phyloP scores from a whole-genome alignment of 1,140 invertebrate genomes.

The Plutomurus gul region DNA sequence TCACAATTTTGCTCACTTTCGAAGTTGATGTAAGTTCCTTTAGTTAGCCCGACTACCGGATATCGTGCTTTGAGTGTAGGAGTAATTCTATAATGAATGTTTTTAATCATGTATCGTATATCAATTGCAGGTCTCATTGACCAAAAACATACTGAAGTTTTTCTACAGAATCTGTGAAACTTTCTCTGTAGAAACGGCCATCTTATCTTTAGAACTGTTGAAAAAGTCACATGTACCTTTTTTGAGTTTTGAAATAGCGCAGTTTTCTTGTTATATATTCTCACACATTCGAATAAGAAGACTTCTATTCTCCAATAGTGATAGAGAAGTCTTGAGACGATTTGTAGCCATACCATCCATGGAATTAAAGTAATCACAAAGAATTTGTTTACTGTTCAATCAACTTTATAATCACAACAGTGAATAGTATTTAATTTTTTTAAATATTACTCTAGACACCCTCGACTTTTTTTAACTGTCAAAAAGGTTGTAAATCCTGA shows the following conservation, averaged over 20 bases:
- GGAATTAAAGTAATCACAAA: background rate
- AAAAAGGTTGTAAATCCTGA: background rate
- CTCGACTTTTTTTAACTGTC: constrained; percentile 8
- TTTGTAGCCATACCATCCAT: background rate
- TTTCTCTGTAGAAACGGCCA: background rate
- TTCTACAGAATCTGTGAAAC: constrained; percentile 28
- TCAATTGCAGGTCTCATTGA: background rate
- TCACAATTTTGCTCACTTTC: background rate
- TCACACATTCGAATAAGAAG: background rate
- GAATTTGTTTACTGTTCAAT: too few species aligned
- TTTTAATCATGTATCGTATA: background rate
- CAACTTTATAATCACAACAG: too few species aligned
- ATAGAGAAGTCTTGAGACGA: background rate
- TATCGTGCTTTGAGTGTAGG: background rate
- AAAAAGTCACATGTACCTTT: background rate
- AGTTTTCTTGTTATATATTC: constrained; percentile 37
- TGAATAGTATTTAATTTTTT: background rate
- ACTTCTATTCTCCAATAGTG: background rate
- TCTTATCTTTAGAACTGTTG: constrained; percentile 36
- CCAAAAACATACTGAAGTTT: constrained; percentile 32
- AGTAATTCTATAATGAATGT: background rate
- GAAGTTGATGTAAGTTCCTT: constrained; percentile 3
- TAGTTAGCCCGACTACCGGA: background rate
- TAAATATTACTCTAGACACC: background rate
- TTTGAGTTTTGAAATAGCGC: constrained; percentile 37